Conservation (phyloP, 2,113 vertebrate species). For the Cyanoramphus novaezelandiae region DNA sequence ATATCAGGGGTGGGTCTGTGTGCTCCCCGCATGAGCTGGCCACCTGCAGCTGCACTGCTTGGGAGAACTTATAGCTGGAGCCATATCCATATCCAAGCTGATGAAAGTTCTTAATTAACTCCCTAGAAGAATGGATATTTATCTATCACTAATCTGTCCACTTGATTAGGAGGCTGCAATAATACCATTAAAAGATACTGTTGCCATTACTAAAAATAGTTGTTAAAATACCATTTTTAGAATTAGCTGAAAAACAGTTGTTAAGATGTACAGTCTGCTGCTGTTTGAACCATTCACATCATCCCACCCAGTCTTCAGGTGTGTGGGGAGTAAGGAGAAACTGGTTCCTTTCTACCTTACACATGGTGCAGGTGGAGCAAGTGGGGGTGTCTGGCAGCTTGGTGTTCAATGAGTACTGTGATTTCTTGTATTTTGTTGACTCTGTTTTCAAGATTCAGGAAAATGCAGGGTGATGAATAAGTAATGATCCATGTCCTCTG, state of each 20-base stretch:
- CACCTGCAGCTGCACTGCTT: neutral
- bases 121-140: neutral
- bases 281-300: neutral
- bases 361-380: fast-evolving
- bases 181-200: neutral
- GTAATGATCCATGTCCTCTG: neutral
- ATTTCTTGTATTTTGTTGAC: neutral
- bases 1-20: neutral
- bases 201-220: neutral
- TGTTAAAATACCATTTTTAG: neutral
- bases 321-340: neutral
- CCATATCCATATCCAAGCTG: neutral
- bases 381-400: neutral
- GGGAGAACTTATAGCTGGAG: neutral
- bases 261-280: neutral
- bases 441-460: neutral
- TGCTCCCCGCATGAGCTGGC: neutral
- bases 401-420: fast-evolving
- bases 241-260: neutral
- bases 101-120: neutral
- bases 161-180: neutral
- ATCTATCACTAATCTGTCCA: neutral
- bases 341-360: neutral
- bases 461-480: neutral
- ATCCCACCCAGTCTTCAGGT: neutral